Base-by-base conservation (phyloP, 37 sponge, comb jelly and placozoan species). In the Ianthella basta region DNA sequence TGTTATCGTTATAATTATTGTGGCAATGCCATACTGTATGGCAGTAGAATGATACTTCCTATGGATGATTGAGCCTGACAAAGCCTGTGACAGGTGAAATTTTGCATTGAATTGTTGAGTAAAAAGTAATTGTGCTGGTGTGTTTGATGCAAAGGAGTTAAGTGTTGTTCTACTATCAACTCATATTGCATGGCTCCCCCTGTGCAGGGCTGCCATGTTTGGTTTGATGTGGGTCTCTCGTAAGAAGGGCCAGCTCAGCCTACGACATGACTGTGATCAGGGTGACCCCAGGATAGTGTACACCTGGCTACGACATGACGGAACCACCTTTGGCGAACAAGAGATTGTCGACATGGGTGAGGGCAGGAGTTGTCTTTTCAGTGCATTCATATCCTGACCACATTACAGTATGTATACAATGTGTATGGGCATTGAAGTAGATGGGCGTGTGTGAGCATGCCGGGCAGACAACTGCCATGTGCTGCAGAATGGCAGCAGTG, bases 251-350 rank as follows among this genome's bases (percentile, higher is more conserved):
- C 56, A 84, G 53, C 35, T 88, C 30, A 50, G 72, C 79, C 82
- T 93, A 0, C 89, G 95, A 24, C 95, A 94, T 87, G 81, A 79
- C 12, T 94, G 95, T 87, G 87, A 91, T 59, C 94, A 93, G 56
- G 90, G 82, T 0, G 90, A 93, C 56, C 63, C 70, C 25, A 75
- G 82, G 32, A 82, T 56, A 15, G 61, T 59, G 56, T 94, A 91
- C 80, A 92, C 92, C 56, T 94, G 95, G 95, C 41, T 65, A 13
- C 53, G 80, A 34, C 95, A 94, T 59, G 95, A 94, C 80, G 95
- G 95, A 41, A 77, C 55, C 19, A 68, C 29, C 34, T 94, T 86
- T 83, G 95, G 95, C 6, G 74, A 89, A 60, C 95, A 94, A 66
- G 85, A 91, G 59, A 94, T 94, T 30, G 55, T 85, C 4, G 95